Evolutionary conservation across 2,888 invertebrate genomes (phyloP).

Genomic region (Ceramica pisi): DNA sequence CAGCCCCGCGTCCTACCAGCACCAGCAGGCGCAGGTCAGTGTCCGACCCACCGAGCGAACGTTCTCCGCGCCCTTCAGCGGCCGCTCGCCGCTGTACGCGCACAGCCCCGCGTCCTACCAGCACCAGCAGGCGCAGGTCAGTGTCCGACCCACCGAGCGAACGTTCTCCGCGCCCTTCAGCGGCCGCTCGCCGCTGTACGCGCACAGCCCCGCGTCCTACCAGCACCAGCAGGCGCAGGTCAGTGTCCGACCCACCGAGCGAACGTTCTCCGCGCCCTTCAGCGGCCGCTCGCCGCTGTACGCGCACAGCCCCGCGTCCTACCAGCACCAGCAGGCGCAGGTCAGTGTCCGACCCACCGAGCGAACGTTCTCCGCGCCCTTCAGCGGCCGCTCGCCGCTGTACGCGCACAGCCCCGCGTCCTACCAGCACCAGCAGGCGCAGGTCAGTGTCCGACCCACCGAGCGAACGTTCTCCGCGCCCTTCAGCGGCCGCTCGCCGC

Average conservation of each 20-base stretch:
- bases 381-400: conserved; percentile 81
- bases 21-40: conserved; percentile 54
- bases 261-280: conserved; percentile 74
- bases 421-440: conserved; percentile 70
- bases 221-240: conserved; percentile 71
- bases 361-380: conserved; percentile 72
- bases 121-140: too few species aligned
- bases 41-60: too few species aligned
- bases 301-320: conserved; percentile 78
- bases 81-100: too few species aligned
- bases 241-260: too few species aligned
- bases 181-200: conserved; percentile 73
- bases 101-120: too few species aligned
- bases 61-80: too few species aligned
- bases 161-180: conserved; percentile 71
- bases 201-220: conserved; percentile 78
- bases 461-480: too few species aligned
- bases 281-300: conserved; percentile 81
- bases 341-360: too few species aligned
- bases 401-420: conserved; percentile 79
- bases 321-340: conserved; percentile 69
- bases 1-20: conserved; percentile 77
- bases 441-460: too few species aligned
- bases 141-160: too few species aligned
- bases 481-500: too few species aligned